A percentile compares a stretch with the other conserved stretches of the same genome.
phyloP scores from a whole-genome alignment of 2,888 invertebrate genomes.

The Anodontia alba region DNA sequence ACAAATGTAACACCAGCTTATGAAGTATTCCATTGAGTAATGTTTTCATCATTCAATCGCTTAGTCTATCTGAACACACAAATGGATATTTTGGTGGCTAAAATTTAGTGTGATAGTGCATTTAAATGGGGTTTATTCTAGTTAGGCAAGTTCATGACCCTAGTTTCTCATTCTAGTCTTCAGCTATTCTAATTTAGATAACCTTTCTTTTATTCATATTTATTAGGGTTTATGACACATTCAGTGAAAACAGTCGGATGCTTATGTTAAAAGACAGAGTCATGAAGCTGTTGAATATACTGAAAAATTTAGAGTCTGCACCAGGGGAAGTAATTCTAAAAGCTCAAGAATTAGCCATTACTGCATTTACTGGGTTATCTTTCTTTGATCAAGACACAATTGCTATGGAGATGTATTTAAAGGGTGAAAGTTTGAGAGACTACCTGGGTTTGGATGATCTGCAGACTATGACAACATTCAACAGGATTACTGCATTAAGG shows the following conservation, averaged over 20 bases:
- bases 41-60: too few species aligned
- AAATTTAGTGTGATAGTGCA: too few species aligned
- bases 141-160: too few species aligned
- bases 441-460: not conserved
- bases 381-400: constrained; percentile 41
- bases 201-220: not conserved
- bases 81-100: too few species aligned
- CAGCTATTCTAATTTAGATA: too few species aligned
- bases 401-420: constrained; percentile 31
- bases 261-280: not conserved
- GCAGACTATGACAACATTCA: constrained; percentile 36
- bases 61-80: too few species aligned
- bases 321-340: constrained; percentile 20
- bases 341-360: constrained; percentile 16
- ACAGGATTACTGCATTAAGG: constrained; percentile 47
- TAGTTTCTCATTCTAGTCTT: too few species aligned
- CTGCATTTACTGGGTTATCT: constrained; percentile 42
- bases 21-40: too few species aligned
- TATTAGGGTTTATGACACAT: constrained; percentile 20
- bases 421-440: not conserved
- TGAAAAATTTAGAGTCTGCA: not conserved
- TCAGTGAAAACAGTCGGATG: not conserved
- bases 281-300: not conserved
- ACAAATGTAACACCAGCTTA: too few species aligned
- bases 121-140: too few species aligned